phyloP scores from a whole-genome alignment of 2,888 invertebrate genomes.

The Dynastes grantii region DNA sequence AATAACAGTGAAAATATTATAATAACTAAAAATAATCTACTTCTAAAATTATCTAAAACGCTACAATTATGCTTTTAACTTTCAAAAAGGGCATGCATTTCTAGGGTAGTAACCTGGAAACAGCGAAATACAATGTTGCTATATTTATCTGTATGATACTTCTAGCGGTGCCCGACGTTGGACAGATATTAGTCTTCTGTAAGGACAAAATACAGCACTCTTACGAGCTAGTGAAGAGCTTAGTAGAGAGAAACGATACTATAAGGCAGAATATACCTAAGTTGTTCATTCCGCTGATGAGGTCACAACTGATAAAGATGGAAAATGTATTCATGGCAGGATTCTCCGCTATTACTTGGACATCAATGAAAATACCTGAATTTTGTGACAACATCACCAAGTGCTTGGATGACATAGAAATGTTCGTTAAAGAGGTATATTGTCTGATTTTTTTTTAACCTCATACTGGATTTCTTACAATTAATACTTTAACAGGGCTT shows the following conservation, averaged over 20 bases:
- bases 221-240: slow-evolving; percentile 75
- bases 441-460: neutral
- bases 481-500: neutral
- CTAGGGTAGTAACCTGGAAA: too few species aligned
- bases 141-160: slow-evolving; percentile 33
- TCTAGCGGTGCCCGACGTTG: slow-evolving; percentile 82
- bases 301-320: slow-evolving; percentile 78
- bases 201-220: slow-evolving; percentile 79
- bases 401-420: slow-evolving; percentile 77
- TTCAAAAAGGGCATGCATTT: too few species aligned
- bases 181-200: slow-evolving; percentile 82
- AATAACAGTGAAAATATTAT: too few species aligned
- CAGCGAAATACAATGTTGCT: too few species aligned
- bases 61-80: too few species aligned
- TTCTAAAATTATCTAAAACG: too few species aligned
- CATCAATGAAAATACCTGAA: slow-evolving; percentile 81
- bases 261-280: slow-evolving; percentile 77
- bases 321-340: slow-evolving; percentile 84
- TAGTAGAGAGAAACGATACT: slow-evolving; percentile 78
- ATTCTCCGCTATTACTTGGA: slow-evolving; percentile 86
- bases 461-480: neutral
- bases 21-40: too few species aligned
- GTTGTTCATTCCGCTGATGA: slow-evolving; percentile 81
- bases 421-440: slow-evolving; percentile 77
- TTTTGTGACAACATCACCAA: slow-evolving; percentile 75